Base-by-base conservation (phyloP, 1,140 invertebrate genomes). In the Wiebesia pumilae region DNA sequence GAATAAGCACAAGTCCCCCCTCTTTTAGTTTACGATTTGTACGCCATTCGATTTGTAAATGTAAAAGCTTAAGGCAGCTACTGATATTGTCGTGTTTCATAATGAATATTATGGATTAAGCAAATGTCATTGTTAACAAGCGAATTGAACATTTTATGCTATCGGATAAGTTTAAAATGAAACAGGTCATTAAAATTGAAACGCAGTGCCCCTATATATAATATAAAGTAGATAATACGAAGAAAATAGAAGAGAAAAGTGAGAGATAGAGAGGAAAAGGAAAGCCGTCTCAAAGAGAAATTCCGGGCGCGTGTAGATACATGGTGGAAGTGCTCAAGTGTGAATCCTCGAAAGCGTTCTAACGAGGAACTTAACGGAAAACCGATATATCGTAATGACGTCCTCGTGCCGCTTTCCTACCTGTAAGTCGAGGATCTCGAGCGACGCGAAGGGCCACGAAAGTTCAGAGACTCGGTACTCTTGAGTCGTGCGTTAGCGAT, bases 341-440 rank as follows among this genome's bases (percentile, higher is more conserved):
- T 67, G 84, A 89, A 87, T 77, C 75, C 43, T 87, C 84, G 77
- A 87, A 87, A 80, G 67, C 84, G 80, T 67, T 47, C 38, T 89
- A 90, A 90, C 87, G 86, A 88, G 86, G 83, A 87, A 84, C 75
- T 83, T 58, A 78, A 67, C 79, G 77, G 73, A 75, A 79, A 89
- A 83, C 85, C 85, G 75, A 87, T 89, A 84, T 79, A 69, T 87
- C 87, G 89, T 90, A 91, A 91, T 87, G 83, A 91, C 69, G 89
- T 84, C 83, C 88, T 91, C 86, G 19, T 85, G 51, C 21, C 19
- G 40, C 33, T 43, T 75, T 43, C 71, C 4, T 10, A 47, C 1
- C 6, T 51, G 54, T 30, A 75, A 75, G 7, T 75, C 71, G 24
- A 16, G 35, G 14, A 58, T 21, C 33, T 80, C 51, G 38, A 69